phyloP scores from a whole-genome alignment of 2,113 vertebrate species.

The Calonectris borealis region DNA sequence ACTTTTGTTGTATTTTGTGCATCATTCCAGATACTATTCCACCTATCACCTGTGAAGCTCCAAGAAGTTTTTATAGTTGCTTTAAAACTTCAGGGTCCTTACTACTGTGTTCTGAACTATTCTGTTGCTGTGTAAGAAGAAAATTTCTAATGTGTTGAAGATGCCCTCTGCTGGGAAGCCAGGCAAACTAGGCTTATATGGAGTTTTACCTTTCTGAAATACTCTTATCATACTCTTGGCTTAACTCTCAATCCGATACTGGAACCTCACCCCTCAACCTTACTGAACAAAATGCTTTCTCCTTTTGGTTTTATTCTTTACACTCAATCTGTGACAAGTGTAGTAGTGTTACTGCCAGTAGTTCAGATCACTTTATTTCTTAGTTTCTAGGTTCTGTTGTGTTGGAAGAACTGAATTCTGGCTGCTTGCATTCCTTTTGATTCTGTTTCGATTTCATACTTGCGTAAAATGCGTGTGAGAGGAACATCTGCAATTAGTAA shows the following conservation, averaged over 20 bases:
- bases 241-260: background rate
- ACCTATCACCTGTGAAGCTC: accelerated
- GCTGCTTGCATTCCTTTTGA: background rate
- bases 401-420: background rate
- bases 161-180: conserved; percentile 80
- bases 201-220: conserved; percentile 7
- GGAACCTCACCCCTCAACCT: background rate
- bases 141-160: conserved; percentile 53
- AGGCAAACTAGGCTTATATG: conserved; percentile 14
- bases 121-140: background rate
- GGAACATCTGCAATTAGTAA: background rate
- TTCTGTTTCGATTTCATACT: background rate
- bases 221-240: background rate
- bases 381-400: background rate
- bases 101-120: background rate
- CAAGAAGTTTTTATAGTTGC: background rate
- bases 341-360: background rate
- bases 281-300: background rate
- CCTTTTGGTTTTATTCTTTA: background rate
- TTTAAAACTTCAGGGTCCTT: background rate
- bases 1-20: background rate
- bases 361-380: background rate
- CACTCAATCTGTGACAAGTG: background rate
- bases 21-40: background rate
- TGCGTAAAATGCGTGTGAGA: background rate